Conservation (phyloP, 92 coral and sea anemone species). For the Blastomussa wellsi region DNA sequence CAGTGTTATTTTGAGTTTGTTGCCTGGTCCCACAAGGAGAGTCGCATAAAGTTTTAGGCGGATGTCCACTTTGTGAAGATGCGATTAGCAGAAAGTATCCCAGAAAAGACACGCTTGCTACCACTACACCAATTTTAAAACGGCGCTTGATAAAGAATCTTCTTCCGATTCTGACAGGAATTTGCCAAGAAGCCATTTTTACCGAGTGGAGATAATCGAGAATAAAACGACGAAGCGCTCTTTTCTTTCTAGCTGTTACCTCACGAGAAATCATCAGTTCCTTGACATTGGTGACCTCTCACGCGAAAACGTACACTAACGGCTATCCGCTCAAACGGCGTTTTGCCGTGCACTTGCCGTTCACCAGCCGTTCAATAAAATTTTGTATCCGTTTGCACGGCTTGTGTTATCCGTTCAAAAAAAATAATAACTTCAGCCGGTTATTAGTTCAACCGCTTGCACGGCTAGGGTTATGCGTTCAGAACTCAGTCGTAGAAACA, state of each 20-base stretch:
- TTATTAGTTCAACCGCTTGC: too few relatives aligned
- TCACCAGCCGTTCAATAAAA: too few relatives aligned
- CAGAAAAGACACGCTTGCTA: not conserved
- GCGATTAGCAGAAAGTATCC: not conserved
- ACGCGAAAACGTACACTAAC: not conserved
- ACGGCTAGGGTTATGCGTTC: too few relatives aligned
- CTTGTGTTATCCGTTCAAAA: too few relatives aligned
- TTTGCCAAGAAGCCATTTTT: not conserved
- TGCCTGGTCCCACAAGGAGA: not conserved
- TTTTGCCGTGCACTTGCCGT: too few relatives aligned
- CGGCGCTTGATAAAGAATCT: not conserved
- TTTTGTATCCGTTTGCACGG: too few relatives aligned
- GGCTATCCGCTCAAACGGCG: too few relatives aligned
- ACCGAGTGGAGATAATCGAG: not conserved
- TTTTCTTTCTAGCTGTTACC: not conserved
- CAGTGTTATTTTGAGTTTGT: not conserved
- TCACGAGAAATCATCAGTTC: not conserved
- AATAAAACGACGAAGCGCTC: not conserved
- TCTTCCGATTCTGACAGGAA: not conserved
- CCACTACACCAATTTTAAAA: not conserved
- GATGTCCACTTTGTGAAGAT: not conserved
- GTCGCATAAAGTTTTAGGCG: not conserved
- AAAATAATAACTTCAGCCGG: too few relatives aligned
- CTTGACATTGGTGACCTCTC: not conserved
- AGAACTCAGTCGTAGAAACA: too few relatives aligned